Conservation (phyloP, 2,113 vertebrate species). For the Pampusana beccarii region DNA sequence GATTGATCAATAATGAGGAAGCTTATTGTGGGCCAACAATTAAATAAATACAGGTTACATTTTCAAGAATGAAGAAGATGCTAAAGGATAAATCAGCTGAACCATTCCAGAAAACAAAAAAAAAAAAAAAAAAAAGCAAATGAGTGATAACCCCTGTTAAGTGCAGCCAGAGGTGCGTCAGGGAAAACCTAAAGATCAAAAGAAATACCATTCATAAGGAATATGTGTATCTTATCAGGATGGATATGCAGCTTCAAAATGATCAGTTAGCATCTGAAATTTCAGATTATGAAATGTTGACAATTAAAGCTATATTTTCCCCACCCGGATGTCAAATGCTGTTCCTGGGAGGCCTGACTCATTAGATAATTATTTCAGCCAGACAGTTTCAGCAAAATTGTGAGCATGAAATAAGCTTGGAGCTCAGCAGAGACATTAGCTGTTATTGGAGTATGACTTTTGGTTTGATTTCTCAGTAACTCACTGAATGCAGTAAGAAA, state of each 20-base stretch:
- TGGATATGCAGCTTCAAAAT: not conserved
- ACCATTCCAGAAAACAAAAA: not conserved
- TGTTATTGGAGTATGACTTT: constrained; percentile 24
- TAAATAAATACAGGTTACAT: not conserved
- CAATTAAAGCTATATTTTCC: constrained; percentile 22
- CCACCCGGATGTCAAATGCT: constrained; percentile 7
- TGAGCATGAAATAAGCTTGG: not conserved
- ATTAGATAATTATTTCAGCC: constrained; percentile 33
- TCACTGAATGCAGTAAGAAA: not conserved
- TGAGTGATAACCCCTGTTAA: not conserved
- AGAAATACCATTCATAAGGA: not conserved
- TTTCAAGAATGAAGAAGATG: not conserved
- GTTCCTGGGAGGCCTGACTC: constrained; percentile 20
- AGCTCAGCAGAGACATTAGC: constrained; percentile 17
- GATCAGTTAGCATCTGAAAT: not conserved
- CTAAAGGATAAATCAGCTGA: not conserved
- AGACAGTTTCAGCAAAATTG: constrained; percentile 19
- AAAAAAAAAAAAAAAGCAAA: not conserved
- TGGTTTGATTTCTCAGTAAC: not conserved
- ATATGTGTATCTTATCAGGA: not conserved
- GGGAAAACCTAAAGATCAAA: not conserved
- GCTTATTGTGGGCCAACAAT: not conserved
- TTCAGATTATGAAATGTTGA: constrained; percentile 16
- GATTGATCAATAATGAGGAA: not conserved
- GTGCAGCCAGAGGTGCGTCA: not conserved